phyloP scores from a whole-genome alignment of 2,113 vertebrate genomes.

The Scytalopus superciliaris region DNA sequence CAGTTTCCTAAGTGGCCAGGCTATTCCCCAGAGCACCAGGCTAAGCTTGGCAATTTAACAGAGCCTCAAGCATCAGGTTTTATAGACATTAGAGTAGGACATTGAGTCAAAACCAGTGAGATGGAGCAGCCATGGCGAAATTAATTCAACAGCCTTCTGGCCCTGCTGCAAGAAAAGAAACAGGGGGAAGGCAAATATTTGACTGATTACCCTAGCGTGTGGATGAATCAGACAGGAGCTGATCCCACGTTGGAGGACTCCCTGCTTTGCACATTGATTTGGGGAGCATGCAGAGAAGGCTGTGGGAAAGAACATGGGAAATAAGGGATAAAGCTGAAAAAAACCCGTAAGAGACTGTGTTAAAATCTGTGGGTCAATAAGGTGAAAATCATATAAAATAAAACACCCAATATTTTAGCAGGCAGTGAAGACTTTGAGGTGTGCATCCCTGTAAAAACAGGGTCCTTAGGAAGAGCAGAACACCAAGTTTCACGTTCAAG shows the following conservation, averaged over 20 bases:
- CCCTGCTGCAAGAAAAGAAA: background rate
- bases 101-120: background rate
- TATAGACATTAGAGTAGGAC: background rate
- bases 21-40: background rate
- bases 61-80: background rate
- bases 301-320: background rate
- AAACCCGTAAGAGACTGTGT: background rate
- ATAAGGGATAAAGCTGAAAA: background rate
- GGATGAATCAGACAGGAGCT: background rate
- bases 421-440: background rate
- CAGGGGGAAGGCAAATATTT: background rate
- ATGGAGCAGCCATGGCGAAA: background rate
- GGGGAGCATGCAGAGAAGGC: background rate
- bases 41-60: background rate
- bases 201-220: background rate
- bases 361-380: background rate
- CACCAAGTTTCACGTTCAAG: background rate
- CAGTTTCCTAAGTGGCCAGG: background rate
- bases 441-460: background rate
- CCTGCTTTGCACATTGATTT: background rate
- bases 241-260: background rate
- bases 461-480: background rate
- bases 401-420: background rate
- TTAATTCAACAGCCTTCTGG: background rate
- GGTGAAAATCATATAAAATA: background rate